These are phyloP conservation scores for Eueremaeus valkanovi DNA, from an alignment of 2,888 invertebrate species.

Conservation along the genomic window DNA sequence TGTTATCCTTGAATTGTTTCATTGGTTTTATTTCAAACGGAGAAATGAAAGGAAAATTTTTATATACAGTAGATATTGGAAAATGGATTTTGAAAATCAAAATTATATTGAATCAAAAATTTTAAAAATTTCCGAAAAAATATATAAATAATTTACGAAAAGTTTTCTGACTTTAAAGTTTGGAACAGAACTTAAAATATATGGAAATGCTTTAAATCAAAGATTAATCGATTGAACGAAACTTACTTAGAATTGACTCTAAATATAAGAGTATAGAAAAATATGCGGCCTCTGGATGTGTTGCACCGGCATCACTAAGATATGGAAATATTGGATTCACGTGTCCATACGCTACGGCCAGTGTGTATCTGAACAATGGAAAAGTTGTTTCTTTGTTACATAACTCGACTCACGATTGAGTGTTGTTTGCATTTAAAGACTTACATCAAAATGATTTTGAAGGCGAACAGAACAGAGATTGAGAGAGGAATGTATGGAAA, in stretches of 20 bases:
- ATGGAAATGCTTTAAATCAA: no score
- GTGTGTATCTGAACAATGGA: not conserved
- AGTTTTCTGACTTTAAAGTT: no score
- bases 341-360: not conserved
- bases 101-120: no score
- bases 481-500: not conserved
- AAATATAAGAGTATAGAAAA: not conserved
- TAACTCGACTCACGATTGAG: not conserved
- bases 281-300: conserved; percentile 16
- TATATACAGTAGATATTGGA: no score
- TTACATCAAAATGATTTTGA: not conserved
- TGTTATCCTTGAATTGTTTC: no score
- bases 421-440: not conserved
- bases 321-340: conserved; percentile 7
- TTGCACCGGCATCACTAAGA: conserved; percentile 12
- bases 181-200: no score
- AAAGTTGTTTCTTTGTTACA: not conserved
- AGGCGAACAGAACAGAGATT: not conserved
- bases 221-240: no score
- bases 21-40: no score
- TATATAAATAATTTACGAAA: no score
- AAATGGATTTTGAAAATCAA: not conserved
- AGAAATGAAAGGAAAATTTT: no score
- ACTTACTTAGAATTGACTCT: not conserved
- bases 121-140: no score